Base-by-base conservation (phyloP, 2,113 vertebrate species). In the Edolisoma coerulescens region DNA sequence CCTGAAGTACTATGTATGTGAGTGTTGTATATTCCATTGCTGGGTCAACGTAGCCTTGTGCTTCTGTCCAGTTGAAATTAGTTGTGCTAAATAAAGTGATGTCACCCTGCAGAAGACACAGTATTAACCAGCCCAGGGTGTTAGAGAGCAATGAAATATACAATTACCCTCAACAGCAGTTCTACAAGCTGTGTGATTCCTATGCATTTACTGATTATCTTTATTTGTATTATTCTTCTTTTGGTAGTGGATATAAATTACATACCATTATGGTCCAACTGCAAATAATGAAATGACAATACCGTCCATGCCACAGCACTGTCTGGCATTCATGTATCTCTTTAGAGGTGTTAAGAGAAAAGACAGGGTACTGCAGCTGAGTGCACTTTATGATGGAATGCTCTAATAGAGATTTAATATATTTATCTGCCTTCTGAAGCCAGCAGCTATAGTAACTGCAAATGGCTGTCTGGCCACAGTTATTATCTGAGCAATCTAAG, bases 401-500 rank as follows among this genome's bases (percentile, higher is more conserved):
- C 57, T 59, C 54, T 94, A 97, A 96, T 59, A 91, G 73, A 94
- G 68, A 89, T 96, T 90, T 95, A 95, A 97, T 94, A 77, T 83
- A 85, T 85, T 97, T 97, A 90, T 94, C 81, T 85, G 76, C 35
- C 65, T 93, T 92, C 74, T 82, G 90, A 96, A 97, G 57, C 79
- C 79, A 96, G 89, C 83, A 96, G 81, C 83, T 94, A 74, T 63
- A 90, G 95, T 60, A 70, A 78, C 41, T 68, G 95, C 75, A 95
- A 96, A 96, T 76, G 87, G 60, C 70, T 75, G 74, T 53, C 67
- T 94, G 81, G 49, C 64, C 80, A 94, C 53, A 41, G 75, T 93
- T 90, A 95, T 96, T 96, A 95, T 89, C 82, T 80, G 61, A 95
- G 77, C 82, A 91, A 97, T 95, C 63, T 95, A 82, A 93, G 93